Percentiles rank a stretch among this genome's conserved stretches.
These are phyloP conservation scores for Danio choprae DNA, from an alignment of 2,797 vertebrate genomes.

Conservation along the genomic window DNA sequence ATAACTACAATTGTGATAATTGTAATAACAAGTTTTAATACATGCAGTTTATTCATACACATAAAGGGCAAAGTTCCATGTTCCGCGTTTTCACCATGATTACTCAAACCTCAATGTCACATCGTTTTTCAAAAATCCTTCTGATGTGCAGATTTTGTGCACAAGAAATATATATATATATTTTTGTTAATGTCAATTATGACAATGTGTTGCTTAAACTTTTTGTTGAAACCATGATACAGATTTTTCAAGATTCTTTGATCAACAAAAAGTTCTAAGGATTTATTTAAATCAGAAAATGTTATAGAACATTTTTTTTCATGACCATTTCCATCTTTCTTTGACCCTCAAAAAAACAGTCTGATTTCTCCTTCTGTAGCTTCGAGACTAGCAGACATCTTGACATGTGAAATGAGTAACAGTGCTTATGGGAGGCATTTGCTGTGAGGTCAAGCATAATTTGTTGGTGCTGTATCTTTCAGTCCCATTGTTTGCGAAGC, in stretches of 20 bases:
- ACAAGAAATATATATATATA: neutral
- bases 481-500: neutral
- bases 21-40: no score
- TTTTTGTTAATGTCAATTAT: neutral
- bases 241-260: no score
- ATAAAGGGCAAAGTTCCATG: no score
- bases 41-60: neutral
- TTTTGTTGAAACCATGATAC: no score
- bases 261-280: no score
- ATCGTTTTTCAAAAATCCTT: neutral
- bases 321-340: neutral
- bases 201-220: neutral
- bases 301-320: neutral
- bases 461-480: conserved; percentile 5
- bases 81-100: no score
- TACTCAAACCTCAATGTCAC: neutral
- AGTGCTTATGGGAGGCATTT: neutral
- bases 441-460: neutral
- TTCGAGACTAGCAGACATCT: neutral
- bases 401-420: conserved; percentile 15
- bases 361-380: neutral
- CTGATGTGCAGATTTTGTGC: neutral
- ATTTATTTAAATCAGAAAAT: neutral
- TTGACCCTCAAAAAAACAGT: neutral
- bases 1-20: no score